A percentile compares a stretch with the other conserved stretches of the same genome.
Conservation (phyloP, 2,113 vertebrate species). For the Rhynchomys soricoides region DNA sequence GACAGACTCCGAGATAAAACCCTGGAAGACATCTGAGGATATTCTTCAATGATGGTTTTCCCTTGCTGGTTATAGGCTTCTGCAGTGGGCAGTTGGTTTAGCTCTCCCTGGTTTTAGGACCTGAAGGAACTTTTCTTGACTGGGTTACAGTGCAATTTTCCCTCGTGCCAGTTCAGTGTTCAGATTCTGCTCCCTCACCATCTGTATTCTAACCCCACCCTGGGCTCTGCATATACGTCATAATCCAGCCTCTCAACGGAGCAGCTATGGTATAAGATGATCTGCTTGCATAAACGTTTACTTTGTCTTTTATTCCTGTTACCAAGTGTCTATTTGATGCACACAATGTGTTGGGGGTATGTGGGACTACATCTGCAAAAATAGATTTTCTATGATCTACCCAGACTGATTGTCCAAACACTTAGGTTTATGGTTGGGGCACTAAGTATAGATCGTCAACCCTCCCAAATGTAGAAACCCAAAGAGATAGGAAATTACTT, state of each 20-base stretch:
- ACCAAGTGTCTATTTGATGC: not conserved
- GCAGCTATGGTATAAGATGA: not conserved
- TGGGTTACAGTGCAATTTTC: not conserved
- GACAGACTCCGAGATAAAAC: not conserved
- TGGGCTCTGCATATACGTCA: not conserved
- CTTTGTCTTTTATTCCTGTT: conserved; percentile 15
- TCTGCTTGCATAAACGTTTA: not conserved
- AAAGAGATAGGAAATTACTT: not conserved
- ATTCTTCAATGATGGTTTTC: not conserved
- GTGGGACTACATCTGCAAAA: not conserved
- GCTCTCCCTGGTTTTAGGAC: not conserved
- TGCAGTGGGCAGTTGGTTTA: not conserved
- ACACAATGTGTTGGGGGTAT: accelerated
- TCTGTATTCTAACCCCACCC: accelerated
- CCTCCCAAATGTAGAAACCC: not conserved
- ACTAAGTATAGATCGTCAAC: not conserved
- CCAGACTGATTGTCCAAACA: not conserved
- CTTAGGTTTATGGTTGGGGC: not conserved
- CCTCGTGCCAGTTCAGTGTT: not conserved
- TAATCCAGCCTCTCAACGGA: not conserved
- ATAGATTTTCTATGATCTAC: not conserved
- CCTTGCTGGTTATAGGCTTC: not conserved
- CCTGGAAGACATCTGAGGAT: not conserved
- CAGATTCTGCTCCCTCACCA: not conserved
- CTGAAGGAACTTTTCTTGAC: not conserved